These are phyloP conservation scores for Aphidius ervi DNA, from an alignment of 1,140 invertebrate genomes.

Conservation along the genomic window DNA sequence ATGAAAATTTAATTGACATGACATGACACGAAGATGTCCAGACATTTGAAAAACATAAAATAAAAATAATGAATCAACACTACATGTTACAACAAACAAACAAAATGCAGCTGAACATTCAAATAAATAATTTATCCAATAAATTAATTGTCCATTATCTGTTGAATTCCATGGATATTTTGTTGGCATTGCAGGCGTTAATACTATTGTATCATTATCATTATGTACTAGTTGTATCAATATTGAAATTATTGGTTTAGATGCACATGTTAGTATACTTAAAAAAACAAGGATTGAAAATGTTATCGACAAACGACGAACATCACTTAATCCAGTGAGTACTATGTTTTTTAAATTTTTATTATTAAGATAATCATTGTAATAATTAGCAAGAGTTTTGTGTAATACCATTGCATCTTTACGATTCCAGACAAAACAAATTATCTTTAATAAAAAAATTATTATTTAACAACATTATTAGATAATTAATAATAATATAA, in stretches of 20 bases:
- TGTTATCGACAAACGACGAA: background rate
- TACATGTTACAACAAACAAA: constrained; percentile 17
- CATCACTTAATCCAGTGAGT: background rate
- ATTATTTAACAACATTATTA: background rate
- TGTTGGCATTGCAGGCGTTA: constrained; percentile 3
- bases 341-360: background rate
- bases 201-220: background rate
- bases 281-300: background rate
- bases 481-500: background rate
- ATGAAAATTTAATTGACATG: constrained; percentile 20
- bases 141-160: constrained; percentile 6
- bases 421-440: constrained; percentile 1
- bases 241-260: background rate
- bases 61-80: constrained; percentile 27
- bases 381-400: background rate
- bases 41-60: constrained; percentile 29
- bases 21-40: constrained; percentile 23
- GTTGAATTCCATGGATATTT: constrained; percentile 18
- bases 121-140: constrained; percentile 21
- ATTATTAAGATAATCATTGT: background rate
- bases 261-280: background rate
- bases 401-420: background rate
- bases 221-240: background rate
- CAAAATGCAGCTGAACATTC: constrained; percentile 13
- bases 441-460: background rate